Evolutionary conservation across 2,797 vertebrate genomes (phyloP).

Genomic region (Esox masquinongy): DNA sequence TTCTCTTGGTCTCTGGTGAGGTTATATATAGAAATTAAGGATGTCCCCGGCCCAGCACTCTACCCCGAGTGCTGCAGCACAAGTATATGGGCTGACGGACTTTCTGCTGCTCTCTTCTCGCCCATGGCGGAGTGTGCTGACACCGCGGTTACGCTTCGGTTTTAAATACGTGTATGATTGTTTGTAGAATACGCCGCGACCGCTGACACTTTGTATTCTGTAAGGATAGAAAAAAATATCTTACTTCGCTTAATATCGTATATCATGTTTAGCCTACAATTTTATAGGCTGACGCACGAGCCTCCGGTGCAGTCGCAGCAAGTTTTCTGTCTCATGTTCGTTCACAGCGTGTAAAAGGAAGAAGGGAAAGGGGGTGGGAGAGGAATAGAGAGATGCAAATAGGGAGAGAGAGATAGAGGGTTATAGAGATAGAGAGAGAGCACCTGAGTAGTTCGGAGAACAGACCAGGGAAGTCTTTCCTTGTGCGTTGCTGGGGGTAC

Average conservation of each 20-base stretch:
- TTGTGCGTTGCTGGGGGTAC: constrained; percentile 45
- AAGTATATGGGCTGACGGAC: not conserved
- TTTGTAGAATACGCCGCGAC: not conserved
- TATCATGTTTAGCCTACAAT: not conserved
- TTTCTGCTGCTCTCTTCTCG: not conserved
- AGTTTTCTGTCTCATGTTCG: constrained; percentile 1
- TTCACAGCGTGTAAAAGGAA: no score
- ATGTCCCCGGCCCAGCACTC: not conserved
- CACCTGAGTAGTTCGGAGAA: not conserved
- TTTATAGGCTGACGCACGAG: not conserved
- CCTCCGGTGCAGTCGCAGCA: not conserved
- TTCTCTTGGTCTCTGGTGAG: not conserved
- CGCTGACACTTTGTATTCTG: not conserved
- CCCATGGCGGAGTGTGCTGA: not conserved
- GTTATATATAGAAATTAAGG: no score
- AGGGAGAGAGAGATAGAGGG: not conserved
- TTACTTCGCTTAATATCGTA: no score
- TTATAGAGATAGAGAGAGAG: no score
- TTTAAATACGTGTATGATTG: not conserved
- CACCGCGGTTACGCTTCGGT: not conserved
- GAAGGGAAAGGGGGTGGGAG: not conserved
- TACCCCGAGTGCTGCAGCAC: not conserved
- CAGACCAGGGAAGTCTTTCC: constrained; percentile 35
- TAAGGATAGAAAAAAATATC: not conserved
- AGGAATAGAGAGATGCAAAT: not conserved